These are phyloP conservation scores for Phania funesta DNA, from an alignment of 2,888 invertebrate species.

Conservation along the genomic window DNA sequence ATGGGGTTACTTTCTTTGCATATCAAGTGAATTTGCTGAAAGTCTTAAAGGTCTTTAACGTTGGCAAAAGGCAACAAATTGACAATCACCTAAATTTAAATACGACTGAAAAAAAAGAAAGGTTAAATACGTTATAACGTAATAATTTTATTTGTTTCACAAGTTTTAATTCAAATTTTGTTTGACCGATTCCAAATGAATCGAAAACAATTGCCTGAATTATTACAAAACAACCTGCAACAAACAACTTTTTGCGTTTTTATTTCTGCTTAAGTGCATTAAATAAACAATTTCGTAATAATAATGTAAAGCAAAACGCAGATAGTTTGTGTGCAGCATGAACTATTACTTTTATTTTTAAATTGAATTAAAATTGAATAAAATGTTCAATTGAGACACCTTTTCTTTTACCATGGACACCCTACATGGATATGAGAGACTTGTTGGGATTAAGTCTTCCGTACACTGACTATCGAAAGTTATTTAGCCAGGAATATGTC, in stretches of 20 bases:
- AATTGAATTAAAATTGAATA: not conserved
- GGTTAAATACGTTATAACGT: slow-evolving; percentile 16
- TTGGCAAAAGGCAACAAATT: slow-evolving; percentile 5
- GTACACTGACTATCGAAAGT: too few species aligned
- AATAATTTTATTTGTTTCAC: slow-evolving; percentile 15
- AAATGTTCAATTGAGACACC: not conserved
- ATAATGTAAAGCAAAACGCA: slow-evolving; percentile 5
- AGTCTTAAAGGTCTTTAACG: slow-evolving; percentile 52
- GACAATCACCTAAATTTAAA: slow-evolving; percentile 27
- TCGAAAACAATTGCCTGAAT: too few species aligned
- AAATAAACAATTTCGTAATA: slow-evolving; percentile 27
- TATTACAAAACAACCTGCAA: too few species aligned
- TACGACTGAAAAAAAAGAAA: not conserved
- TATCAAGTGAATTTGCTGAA: slow-evolving; percentile 33
- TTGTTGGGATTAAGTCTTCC: not conserved
- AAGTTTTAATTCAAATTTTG: not conserved
- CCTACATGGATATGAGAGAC: not conserved
- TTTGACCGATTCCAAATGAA: too few species aligned
- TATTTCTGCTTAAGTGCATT: not conserved
- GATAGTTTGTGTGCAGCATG: not conserved
- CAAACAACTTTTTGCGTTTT: too few species aligned
- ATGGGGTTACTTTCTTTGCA: slow-evolving; percentile 53
- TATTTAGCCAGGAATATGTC: too few species aligned
- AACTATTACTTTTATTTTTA: not conserved
- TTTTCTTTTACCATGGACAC: too few species aligned